Percentiles rank a stretch among this genome's conserved stretches.
phyloP scores from a whole-genome alignment of 2,888 invertebrate genomes.

The Oasisia sp. region DNA sequence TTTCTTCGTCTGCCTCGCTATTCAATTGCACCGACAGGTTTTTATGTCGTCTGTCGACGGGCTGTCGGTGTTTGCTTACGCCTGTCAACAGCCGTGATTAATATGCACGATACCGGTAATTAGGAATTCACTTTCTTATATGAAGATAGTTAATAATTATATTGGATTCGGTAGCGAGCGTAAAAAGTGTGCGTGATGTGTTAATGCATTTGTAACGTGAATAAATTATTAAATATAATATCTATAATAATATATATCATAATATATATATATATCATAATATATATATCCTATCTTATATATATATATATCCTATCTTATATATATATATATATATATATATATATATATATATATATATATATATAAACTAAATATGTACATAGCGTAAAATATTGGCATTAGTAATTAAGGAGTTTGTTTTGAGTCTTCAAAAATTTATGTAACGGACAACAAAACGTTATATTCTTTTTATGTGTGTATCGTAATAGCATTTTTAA shows the following conservation, averaged over 20 bases:
- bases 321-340: constrained; percentile 3
- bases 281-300: background rate
- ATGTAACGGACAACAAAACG: too few species aligned
- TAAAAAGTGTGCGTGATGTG: background rate
- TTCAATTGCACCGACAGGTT: background rate
- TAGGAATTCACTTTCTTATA: background rate
- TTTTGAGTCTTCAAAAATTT: too few species aligned
- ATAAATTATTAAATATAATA: background rate
- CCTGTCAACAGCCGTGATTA: background rate
- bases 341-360: constrained; percentile 22
- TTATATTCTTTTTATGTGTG: too few species aligned
- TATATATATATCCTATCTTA: background rate
- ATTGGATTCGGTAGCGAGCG: background rate
- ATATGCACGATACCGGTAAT: background rate
- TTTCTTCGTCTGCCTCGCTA: background rate
- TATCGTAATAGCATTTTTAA: too few species aligned
- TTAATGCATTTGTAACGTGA: background rate
- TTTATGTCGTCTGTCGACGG: background rate
- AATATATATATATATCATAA: constrained; percentile 21
- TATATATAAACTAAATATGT: background rate
- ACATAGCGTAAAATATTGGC: too few species aligned
- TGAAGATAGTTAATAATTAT: background rate
- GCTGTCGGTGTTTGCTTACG: background rate
- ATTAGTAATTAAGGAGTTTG: too few species aligned
- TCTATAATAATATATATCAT: background rate